Conservation (phyloP, 2,888 invertebrate genomes). For the Synergus laeviventris region DNA sequence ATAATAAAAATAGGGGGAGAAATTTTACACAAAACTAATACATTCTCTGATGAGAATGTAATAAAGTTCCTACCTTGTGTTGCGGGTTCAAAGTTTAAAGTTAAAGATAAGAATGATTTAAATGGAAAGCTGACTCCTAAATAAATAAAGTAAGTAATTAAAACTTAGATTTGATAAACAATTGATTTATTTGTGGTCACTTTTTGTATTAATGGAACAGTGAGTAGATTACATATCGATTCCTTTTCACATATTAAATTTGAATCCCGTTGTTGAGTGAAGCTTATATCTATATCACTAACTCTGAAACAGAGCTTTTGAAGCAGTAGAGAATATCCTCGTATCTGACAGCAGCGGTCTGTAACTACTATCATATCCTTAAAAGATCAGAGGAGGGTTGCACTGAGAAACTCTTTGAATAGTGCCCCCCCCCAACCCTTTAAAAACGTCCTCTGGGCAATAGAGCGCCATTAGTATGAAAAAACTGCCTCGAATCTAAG, state of each 20-base stretch:
- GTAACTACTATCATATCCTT: constrained; percentile 43
- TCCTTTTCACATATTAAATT: constrained; percentile 17
- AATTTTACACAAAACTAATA: too few species aligned
- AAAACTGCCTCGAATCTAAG: constrained; percentile 42
- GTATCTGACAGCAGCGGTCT: constrained; percentile 26
- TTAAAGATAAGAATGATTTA: background rate
- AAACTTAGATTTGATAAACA: background rate
- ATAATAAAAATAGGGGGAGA: too few species aligned
- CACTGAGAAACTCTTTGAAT: constrained; percentile 46
- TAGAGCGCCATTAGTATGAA: constrained; percentile 20
- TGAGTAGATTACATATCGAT: constrained; percentile 15
- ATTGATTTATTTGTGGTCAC: constrained; percentile 8
- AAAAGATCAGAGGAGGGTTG: constrained; percentile 45
- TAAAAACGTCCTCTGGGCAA: constrained; percentile 11
- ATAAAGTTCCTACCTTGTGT: too few species aligned
- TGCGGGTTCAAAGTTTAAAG: background rate
- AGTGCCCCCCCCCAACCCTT: constrained; percentile 45
- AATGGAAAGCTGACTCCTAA: background rate
- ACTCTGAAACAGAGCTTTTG: constrained; percentile 28
- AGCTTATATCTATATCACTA: constrained; percentile 25
- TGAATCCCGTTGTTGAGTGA: constrained; percentile 26
- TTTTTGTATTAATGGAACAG: constrained; percentile 9
- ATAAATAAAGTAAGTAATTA: too few species aligned
- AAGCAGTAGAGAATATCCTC: constrained; percentile 20
- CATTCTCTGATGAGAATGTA: too few species aligned